Evolutionary conservation across 2,888 invertebrate genomes (phyloP), one percentile per base, ranked within the genome.

Genomic region (Nyleta sp.): DNA sequence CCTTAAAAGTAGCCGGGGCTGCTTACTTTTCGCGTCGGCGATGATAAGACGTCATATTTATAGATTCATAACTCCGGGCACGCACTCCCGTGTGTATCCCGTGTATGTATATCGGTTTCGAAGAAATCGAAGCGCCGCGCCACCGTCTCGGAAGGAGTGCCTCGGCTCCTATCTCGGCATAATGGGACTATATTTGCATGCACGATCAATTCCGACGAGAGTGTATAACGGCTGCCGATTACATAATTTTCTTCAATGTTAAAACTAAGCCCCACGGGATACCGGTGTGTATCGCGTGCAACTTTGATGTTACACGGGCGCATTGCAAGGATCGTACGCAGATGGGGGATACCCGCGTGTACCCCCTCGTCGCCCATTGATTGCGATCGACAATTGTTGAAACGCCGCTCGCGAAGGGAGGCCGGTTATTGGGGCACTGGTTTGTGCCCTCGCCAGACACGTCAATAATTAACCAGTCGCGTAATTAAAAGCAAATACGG

Each of bases 191-290:
- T 86, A 87, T 88, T 88, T 87, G 88, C 88, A 88, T 88, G 85
- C 84, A 83, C 87, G 87, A 87, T 88, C 87, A 85, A 85, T 87
- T 82, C 60, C 64, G 64, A 70, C 72, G 62, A 52, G 44, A 28
- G 83, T 59, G 82, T 80, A 81, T 82, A 82, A 81, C 59, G 82
- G 84, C 86, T 84, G 84, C 86, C 87, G 88, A 88, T 88, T 87
- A 86, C 88, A 87, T 87, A 87, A 89, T 89, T 89, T 89, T 87
- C 87, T 88, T 86, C 85, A 85, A 88, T 87, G 88, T 87, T 86
- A 87, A 88, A 88, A 87, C 85, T 81, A 82, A 82, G 81, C 83
- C 84, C 85, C 80, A 80, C 59, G 80, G 80, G 80, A 79, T 78
- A 68, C 67, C 48, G 62, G 60, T 73, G 77, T 80, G 77, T 84